These are phyloP conservation scores for Peromyscus maniculatus DNA, from an alignment of 2,113 vertebrate genomes.

Conservation along the genomic window DNA sequence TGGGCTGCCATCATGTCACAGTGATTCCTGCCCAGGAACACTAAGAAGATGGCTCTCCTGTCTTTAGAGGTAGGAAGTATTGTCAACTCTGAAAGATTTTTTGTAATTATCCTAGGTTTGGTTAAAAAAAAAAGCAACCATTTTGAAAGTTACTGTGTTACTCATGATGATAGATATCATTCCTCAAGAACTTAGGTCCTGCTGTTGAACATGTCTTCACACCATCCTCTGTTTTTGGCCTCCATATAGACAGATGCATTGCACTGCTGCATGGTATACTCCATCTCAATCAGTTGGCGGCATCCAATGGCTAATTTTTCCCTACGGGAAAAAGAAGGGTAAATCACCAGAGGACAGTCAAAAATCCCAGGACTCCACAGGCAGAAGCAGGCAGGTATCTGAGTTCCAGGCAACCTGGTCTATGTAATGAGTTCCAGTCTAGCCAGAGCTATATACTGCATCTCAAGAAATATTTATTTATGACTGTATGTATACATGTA, in stretches of 20 bases:
- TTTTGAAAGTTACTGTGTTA: conserved; percentile 34
- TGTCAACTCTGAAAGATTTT: conserved; percentile 34
- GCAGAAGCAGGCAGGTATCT: too few species aligned
- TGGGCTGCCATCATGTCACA: conserved; percentile 6
- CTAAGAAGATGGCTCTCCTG: background rate
- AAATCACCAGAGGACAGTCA: background rate
- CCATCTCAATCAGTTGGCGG: conserved; percentile 90
- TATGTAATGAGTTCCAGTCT: background rate
- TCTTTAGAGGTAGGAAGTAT: conserved; percentile 53
- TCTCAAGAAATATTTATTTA: background rate
- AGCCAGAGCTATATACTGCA: background rate
- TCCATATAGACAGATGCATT: conserved; percentile 77
- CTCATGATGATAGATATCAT: conserved; percentile 23
- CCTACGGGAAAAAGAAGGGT: conserved; percentile 83
- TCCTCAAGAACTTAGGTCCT: conserved; percentile 42
- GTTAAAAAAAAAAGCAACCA: background rate
- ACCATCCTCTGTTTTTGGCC: conserved; percentile 83
- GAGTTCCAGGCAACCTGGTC: background rate
- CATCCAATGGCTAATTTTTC: conserved; percentile 91
- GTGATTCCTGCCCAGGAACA: conserved; percentile 6
- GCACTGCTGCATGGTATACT: conserved; percentile 89
- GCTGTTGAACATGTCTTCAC: conserved; percentile 52
- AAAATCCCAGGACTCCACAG: background rate
- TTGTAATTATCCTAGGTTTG: conserved; percentile 37
- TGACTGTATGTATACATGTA: background rate